phyloP scores from a whole-genome alignment of 2,888 invertebrate species.

The Pherbina coryleti region DNA sequence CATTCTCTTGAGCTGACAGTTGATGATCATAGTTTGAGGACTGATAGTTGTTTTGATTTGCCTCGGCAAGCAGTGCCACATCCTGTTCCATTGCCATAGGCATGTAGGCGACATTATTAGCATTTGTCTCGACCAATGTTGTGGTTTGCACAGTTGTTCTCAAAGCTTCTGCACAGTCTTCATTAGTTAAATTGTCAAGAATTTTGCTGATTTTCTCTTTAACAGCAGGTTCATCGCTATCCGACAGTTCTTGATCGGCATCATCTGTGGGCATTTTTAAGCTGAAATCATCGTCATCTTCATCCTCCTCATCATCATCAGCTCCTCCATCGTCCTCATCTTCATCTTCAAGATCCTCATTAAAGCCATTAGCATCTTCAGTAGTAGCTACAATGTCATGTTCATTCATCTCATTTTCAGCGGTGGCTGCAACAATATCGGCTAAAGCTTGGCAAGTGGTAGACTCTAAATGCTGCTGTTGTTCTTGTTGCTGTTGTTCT shows the following conservation, averaged over 20 bases:
- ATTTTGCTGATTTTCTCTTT: conserved; percentile 67
- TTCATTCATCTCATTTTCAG: conserved; percentile 24
- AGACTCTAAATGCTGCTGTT: conserved; percentile 26
- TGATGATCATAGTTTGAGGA: neutral
- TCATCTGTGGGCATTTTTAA: conserved; percentile 63
- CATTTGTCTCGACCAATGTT: neutral
- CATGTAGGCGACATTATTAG: neutral
- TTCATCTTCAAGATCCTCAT: neutral
- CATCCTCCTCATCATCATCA: conserved; percentile 58
- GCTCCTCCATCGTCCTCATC: conserved; percentile 40
- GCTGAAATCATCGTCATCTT: conserved; percentile 65
- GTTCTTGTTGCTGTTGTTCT: conserved; percentile 21
- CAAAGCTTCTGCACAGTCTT: conserved; percentile 60
- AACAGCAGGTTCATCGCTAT: conserved; percentile 64
- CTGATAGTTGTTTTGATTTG: neutral
- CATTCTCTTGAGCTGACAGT: neutral
- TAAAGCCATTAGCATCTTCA: neutral
- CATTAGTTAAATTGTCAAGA: conserved; percentile 65
- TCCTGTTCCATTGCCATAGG: neutral
- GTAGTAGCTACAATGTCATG: neutral
- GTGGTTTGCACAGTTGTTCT: conserved; percentile 42
- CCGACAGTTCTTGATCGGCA: conserved; percentile 62
- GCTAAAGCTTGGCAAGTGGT: conserved; percentile 30
- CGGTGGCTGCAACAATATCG: conserved; percentile 34
- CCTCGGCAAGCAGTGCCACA: neutral